Percentiles rank a stretch among this genome's conserved stretches.
Conservation (phyloP, 2,797 vertebrate genomes). For the Sebastes wilsoni region DNA sequence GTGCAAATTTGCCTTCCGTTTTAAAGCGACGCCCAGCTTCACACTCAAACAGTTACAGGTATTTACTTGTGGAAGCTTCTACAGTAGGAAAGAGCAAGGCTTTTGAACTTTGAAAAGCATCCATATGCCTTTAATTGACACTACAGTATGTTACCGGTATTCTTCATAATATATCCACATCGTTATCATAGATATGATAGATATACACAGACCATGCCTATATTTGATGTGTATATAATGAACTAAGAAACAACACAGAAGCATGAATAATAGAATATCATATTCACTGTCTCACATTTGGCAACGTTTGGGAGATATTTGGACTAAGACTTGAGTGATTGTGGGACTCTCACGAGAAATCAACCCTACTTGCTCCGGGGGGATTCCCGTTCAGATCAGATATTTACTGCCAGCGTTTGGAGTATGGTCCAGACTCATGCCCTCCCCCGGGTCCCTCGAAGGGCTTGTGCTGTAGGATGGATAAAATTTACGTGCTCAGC, state of each 20-base stretch:
- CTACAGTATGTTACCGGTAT: not conserved
- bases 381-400: conserved; percentile 35
- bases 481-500: conserved; percentile 40
- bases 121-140: not conserved
- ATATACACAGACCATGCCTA: not conserved
- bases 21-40: not conserved
- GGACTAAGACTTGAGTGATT: not conserved
- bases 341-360: not conserved
- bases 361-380: not conserved
- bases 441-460: not conserved
- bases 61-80: not conserved
- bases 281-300: not conserved
- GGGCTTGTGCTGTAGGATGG: conserved; percentile 25
- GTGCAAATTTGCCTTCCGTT: conserved; percentile 38
- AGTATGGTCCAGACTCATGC: not conserved
- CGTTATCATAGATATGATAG: not conserved
- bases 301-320: not conserved
- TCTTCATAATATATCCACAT: not conserved
- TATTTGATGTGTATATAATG: not conserved
- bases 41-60: conserved; percentile 14
- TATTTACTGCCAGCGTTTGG: conserved; percentile 28
- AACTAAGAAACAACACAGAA: not conserved
- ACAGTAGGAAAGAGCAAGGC: not conserved
- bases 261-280: not conserved
- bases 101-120: not conserved